Conservation (phyloP, 1,140 invertebrate species). For the Halesus radiatus region DNA sequence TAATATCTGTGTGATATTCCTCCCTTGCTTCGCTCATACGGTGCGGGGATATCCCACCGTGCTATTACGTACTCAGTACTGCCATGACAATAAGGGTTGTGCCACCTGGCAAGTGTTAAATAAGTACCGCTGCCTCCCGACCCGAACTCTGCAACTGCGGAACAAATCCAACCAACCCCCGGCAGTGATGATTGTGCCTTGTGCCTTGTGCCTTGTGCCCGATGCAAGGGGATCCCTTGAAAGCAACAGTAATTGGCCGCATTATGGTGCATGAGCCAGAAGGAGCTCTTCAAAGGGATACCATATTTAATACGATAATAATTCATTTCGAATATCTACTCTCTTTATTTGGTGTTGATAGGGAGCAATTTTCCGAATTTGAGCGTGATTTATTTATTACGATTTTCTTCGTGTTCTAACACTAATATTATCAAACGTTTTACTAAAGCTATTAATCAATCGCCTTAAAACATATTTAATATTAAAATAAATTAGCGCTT, state of each 20-base stretch:
- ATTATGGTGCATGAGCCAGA: background rate
- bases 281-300: background rate
- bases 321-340: no score
- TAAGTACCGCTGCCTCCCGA: slow-evolving; percentile 6
- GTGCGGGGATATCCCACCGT: background rate
- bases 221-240: slow-evolving; percentile 9
- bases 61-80: background rate
- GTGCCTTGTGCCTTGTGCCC: slow-evolving; percentile 6
- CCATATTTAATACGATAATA: no score
- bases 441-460: no score
- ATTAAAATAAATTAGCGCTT: no score
- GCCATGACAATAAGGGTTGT: slow-evolving; percentile 17
- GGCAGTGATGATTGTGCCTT: no score
- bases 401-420: no score
- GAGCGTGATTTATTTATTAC: no score
- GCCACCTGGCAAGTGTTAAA: slow-evolving; percentile 55
- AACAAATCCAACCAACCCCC: slow-evolving; percentile 32
- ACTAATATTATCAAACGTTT: no score
- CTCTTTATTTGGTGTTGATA: no score
- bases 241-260: slow-evolving; percentile 12
- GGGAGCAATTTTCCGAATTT: no score
- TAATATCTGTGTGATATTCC: background rate
- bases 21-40: background rate
- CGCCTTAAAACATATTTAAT: no score
- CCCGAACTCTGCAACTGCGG: background rate